phyloP scores from a whole-genome alignment of 2,113 vertebrate species.

The Scytalopus superciliaris region DNA sequence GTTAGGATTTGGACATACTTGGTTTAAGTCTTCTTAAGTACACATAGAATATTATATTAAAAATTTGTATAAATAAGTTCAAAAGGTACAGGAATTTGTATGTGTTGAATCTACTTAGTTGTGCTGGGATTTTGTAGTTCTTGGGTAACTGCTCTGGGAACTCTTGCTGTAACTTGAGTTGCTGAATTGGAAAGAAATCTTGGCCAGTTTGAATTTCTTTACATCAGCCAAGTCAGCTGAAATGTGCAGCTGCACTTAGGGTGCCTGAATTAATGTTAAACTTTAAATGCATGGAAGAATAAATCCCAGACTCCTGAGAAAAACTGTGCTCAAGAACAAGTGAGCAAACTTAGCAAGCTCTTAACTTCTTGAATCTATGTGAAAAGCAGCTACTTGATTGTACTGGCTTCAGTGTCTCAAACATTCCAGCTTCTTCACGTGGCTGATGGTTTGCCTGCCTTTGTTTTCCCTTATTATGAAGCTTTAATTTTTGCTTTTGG shows the following conservation, averaged over 20 bases:
- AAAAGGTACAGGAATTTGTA: background rate
- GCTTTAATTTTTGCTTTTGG: background rate
- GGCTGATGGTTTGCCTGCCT: background rate
- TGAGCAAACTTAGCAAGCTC: background rate
- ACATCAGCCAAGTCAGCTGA: background rate
- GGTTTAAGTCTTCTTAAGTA: background rate
- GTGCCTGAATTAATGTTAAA: background rate
- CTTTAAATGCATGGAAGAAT: background rate
- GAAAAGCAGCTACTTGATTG: background rate
- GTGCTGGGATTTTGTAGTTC: background rate
- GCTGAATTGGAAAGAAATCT: background rate
- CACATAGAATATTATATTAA: background rate
- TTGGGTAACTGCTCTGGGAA: background rate
- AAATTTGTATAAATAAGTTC: background rate
- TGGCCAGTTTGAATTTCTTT: background rate
- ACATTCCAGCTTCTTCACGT: background rate
- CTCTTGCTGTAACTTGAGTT: background rate
- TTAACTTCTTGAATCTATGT: background rate
- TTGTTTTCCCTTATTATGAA: background rate
- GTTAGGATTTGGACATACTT: conserved; percentile 62
- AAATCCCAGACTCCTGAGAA: background rate
- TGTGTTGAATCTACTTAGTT: background rate
- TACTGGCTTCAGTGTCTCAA: background rate
- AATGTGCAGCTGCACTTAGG: background rate
- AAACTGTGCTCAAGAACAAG: background rate